A percentile compares a stretch with the other conserved stretches of the same genome.
Evolutionary conservation across 2,113 vertebrate species (phyloP).

Genomic region (Dipodomys ordii): DNA sequence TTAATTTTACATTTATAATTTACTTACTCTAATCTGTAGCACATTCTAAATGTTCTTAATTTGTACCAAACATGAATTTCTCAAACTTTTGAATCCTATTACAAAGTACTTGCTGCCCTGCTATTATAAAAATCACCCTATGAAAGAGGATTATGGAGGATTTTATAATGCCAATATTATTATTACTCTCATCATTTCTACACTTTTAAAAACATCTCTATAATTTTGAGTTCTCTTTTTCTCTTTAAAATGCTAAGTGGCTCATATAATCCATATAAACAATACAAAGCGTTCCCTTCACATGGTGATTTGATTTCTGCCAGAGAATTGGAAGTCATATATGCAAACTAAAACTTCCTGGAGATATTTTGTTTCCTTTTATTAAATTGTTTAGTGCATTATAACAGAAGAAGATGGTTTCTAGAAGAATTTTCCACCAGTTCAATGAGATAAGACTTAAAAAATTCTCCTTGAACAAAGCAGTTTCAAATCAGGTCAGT

Average conservation of each 20-base stretch:
- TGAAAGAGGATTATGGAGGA: neutral
- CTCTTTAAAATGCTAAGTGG: conserved; percentile 12
- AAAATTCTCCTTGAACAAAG: neutral
- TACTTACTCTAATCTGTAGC: neutral
- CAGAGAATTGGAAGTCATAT: neutral
- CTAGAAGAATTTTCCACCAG: neutral
- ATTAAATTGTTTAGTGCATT: conserved; percentile 4
- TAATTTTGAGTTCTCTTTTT: neutral
- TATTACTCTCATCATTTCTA: neutral
- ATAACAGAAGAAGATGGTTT: neutral
- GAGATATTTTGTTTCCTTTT: conserved; percentile 26
- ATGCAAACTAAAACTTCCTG: neutral
- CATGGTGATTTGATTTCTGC: neutral
- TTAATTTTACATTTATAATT: neutral
- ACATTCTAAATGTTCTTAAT: conserved; percentile 33
- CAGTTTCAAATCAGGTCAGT: neutral
- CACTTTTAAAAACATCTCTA: neutral
- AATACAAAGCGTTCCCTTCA: neutral
- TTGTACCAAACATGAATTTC: neutral
- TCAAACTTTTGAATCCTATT: conserved; percentile 16
- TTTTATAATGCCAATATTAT: neutral
- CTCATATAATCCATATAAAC: neutral
- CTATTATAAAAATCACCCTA: neutral
- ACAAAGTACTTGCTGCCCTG: neutral
- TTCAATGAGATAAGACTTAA: neutral